phyloP scores from a whole-genome alignment of 2,797 vertebrate species.

The Rhynchonycteris naso region DNA sequence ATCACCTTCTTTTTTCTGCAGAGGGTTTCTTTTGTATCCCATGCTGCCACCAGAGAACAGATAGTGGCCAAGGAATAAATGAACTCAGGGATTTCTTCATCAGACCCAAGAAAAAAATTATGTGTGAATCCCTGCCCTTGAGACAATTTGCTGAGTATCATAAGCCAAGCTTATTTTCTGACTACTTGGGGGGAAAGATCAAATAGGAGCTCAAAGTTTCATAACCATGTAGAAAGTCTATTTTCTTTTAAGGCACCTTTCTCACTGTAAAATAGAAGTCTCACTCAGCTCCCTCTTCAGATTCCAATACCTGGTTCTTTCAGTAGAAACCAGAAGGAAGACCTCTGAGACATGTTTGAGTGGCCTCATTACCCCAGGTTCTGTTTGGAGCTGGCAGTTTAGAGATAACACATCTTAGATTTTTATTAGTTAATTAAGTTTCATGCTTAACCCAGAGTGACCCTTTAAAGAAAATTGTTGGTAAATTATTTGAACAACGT shows the following conservation, averaged over 20 bases:
- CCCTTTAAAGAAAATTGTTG: conserved; percentile 16
- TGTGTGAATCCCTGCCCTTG: conserved; percentile 59
- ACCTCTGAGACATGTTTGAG: neutral
- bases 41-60: neutral
- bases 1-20: conserved; percentile 58
- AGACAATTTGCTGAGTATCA: conserved; percentile 65
- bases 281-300: neutral
- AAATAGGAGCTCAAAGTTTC: conserved; percentile 71
- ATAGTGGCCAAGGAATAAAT: conserved; percentile 43
- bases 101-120: conserved; percentile 69
- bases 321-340: neutral
- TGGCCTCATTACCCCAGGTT: neutral
- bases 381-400: neutral
- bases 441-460: neutral
- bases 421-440: conserved; percentile 49
- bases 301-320: conserved; percentile 20
- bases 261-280: neutral
- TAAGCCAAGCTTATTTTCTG: conserved; percentile 69
- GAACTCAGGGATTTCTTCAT: conserved; percentile 55
- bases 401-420: neutral
- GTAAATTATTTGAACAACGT: conserved; percentile 1
- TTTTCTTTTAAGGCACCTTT: neutral
- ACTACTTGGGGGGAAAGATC: conserved; percentile 60
- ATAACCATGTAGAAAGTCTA: conserved; percentile 20
- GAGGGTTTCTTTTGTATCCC: conserved; percentile 38